Percentiles rank a stretch among this genome's conserved stretches.
These are phyloP conservation scores for Tympanoctomys barrerae DNA, from an alignment of 2,797 vertebrate genomes.

Conservation along the genomic window DNA sequence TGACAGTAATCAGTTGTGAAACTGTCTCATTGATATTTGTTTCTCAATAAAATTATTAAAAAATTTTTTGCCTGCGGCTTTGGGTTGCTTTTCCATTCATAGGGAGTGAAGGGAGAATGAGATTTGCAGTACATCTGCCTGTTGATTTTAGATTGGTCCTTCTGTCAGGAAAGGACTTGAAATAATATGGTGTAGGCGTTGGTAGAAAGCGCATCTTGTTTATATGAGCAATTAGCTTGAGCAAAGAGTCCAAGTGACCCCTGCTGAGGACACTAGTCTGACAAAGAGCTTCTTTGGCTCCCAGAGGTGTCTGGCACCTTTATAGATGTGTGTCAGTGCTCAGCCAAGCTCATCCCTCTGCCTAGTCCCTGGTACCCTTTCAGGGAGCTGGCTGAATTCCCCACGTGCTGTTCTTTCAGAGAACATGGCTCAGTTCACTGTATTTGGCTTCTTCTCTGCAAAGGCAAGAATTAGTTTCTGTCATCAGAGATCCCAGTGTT, in stretches of 20 bases:
- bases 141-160: neutral
- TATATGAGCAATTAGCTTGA: neutral
- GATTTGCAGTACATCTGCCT: neutral
- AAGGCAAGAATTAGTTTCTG: neutral
- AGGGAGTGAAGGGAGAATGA: neutral
- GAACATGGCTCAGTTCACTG: neutral
- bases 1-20: no score
- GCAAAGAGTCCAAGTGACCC: neutral
- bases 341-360: neutral
- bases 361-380: neutral
- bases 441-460: neutral
- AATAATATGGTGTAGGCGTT: neutral
- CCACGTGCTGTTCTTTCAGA: neutral
- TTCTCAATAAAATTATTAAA: no score
- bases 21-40: no score
- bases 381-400: neutral
- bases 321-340: neutral
- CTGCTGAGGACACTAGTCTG: neutral
- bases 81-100: neutral
- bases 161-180: neutral
- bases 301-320: neutral
- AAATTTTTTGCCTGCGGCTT: neutral
- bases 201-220: neutral
- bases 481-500: neutral
- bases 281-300: conserved; percentile 33